Base-by-base conservation (phyloP, 1,140 invertebrate genomes). In the Monochamus saltuarius region DNA sequence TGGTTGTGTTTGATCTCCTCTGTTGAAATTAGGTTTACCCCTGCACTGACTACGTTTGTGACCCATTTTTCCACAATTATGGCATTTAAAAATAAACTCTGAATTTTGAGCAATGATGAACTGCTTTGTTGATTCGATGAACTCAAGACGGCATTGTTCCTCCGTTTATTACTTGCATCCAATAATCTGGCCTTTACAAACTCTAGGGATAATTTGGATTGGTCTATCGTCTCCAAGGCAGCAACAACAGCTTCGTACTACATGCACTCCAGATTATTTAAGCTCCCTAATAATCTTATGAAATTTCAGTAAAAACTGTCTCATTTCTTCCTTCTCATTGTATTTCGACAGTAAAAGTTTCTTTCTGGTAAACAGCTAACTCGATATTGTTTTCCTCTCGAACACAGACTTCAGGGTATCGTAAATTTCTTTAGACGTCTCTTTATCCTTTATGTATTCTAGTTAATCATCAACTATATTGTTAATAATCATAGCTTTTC, bases 151-250 rank as follows among this genome's bases (percentile, higher is more conserved):
- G 10, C 34, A 22, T 16, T 42, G 13, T 13, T 39, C 1, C 13
- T 54, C 37, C 40, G 36, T 40, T 29, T 14, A 13, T 13, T 29
- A n/a, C 40, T 19, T 19, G 38, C 36, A 2, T 16, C 29, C 35
- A 40, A 29, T 40, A 54, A 19, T 29, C 40, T 54, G 36, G n/a
- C 29, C 16, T 54, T 42, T n/a, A 54, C 37, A 54, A 54, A 40
- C 10, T 54, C 52, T 13, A 54, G 37, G 16, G 37, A 40, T 13
- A 54, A n/a, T 16, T 11, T 11, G n/a, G 11, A n/a, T 13, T 40
- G 13, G 9, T 40, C 42, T 14, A 60, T 60, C 14, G 55, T 39
- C 19, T 60, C 58, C 17, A 60, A 55, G 11, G 58, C 43, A 34
- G 58, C 43, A 13, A 42, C 34, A 10, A 54, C 38, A 4, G 13